Conservation (phyloP, 2,113 vertebrate species). For the Entelurus aequoreus region DNA sequence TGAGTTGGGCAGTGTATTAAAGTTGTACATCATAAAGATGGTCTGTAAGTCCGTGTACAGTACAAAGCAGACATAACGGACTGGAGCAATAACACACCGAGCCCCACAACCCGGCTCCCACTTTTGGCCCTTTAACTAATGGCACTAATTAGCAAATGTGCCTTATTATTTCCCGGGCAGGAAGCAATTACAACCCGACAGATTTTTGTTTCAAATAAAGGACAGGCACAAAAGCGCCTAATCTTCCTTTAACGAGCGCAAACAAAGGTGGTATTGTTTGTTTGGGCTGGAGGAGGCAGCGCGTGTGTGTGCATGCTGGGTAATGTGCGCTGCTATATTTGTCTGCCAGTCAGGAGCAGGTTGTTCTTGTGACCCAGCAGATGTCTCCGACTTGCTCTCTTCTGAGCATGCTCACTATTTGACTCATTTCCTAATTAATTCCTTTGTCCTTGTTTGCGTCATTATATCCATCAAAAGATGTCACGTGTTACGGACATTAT, state of each 20-base stretch:
- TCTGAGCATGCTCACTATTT: constrained; percentile 66
- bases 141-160: constrained; percentile 69
- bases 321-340: constrained; percentile 19
- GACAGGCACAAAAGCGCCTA: constrained; percentile 49
- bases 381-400: constrained; percentile 38
- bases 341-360: constrained; percentile 41
- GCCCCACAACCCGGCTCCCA: constrained; percentile 36
- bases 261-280: constrained; percentile 71
- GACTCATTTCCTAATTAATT: constrained; percentile 74
- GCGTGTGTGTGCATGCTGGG: constrained; percentile 28
- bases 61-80: constrained; percentile 11
- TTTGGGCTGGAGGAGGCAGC: constrained; percentile 50
- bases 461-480: too few species aligned
- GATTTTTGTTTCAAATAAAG: constrained; percentile 48
- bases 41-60: constrained; percentile 24
- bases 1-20: too few species aligned
- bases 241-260: constrained; percentile 60
- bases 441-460: constrained; percentile 22
- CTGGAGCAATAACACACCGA: constrained; percentile 40
- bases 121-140: constrained; percentile 59
- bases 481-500: too few species aligned
- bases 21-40: neutral
- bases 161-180: constrained; percentile 66
- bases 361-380: constrained; percentile 46
- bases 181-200: constrained; percentile 67